phyloP scores from a whole-genome alignment of 2,888 invertebrate genomes.

The Elmis aenea region DNA sequence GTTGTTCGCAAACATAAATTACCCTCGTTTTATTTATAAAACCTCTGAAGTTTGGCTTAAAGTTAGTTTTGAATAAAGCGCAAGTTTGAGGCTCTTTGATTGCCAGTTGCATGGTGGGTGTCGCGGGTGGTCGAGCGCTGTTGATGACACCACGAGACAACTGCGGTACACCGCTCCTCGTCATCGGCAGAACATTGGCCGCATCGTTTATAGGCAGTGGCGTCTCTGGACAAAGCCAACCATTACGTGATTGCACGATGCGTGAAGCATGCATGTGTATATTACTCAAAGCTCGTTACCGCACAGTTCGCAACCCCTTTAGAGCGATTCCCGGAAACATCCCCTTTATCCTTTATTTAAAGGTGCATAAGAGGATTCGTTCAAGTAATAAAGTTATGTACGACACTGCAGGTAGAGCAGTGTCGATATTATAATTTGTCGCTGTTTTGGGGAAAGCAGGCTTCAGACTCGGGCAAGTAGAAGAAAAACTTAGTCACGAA shows the following conservation, averaged over 20 bases:
- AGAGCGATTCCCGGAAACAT: too few relatives aligned
- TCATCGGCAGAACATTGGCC: slow-evolving; percentile 13
- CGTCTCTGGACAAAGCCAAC: slow-evolving; percentile 5
- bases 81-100: slow-evolving; percentile 12
- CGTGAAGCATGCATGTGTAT: too few relatives aligned
- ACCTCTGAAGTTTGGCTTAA: slow-evolving; percentile 16
- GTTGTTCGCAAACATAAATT: slow-evolving; percentile 17
- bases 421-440: slow-evolving; percentile 49
- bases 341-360: too few relatives aligned
- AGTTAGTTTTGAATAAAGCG: slow-evolving; percentile 18
- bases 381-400: slow-evolving; percentile 14
- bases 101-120: slow-evolving; percentile 14
- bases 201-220: slow-evolving; percentile 10
- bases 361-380: slow-evolving; percentile 12
- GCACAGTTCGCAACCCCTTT: too few relatives aligned
- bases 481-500: slow-evolving; percentile 47
- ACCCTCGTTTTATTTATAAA: slow-evolving; percentile 15
- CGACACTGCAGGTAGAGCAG: slow-evolving; percentile 32
- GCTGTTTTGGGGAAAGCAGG: slow-evolving; percentile 42
- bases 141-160: slow-evolving; percentile 18
- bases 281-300: too few relatives aligned
- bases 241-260: too few relatives aligned
- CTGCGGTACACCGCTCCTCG: slow-evolving; percentile 17
- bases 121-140: slow-evolving; percentile 14
- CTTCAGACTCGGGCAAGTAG: slow-evolving; percentile 41